Conservation (phyloP, 1,140 invertebrate genomes). For the Oscheius sp. region DNA sequence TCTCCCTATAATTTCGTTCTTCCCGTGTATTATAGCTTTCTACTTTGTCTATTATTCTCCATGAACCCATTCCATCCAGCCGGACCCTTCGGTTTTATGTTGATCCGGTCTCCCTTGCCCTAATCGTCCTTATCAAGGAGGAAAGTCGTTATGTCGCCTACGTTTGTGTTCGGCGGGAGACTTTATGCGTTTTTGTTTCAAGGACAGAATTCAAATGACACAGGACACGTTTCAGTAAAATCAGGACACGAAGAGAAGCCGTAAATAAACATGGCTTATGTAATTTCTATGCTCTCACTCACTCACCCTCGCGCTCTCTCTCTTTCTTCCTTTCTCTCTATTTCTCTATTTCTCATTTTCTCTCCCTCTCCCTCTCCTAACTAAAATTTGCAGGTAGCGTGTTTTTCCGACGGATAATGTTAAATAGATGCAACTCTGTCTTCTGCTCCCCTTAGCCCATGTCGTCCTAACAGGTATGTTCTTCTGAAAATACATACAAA, state of each 20-base stretch:
- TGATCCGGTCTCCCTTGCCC: neutral
- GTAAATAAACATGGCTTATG: neutral
- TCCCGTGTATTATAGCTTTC: neutral
- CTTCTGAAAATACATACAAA: neutral
- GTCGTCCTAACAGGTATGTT: neutral
- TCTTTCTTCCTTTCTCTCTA: too few species aligned
- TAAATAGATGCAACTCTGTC: slow-evolving; percentile 7
- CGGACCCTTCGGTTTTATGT: neutral
- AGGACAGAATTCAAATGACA: too few species aligned
- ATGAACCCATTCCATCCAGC: neutral
- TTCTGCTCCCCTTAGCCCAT: neutral
- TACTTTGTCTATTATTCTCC: neutral
- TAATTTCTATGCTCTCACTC: neutral
- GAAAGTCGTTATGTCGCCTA: neutral
- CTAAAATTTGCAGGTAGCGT: neutral
- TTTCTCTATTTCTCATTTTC: too few species aligned
- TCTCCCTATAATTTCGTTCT: neutral
- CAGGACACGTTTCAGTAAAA: neutral
- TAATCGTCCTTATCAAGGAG: neutral
- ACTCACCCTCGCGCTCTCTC: too few species aligned
- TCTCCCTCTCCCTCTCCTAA: too few species aligned
- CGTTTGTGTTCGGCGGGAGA: neutral
- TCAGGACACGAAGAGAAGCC: neutral
- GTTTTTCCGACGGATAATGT: neutral
- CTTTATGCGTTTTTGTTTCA: too few species aligned